Evolutionary conservation across 2,113 vertebrate species (phyloP), one percentile per base, ranked within the genome.

Genomic region (Gadus macrocephalus): DNA sequence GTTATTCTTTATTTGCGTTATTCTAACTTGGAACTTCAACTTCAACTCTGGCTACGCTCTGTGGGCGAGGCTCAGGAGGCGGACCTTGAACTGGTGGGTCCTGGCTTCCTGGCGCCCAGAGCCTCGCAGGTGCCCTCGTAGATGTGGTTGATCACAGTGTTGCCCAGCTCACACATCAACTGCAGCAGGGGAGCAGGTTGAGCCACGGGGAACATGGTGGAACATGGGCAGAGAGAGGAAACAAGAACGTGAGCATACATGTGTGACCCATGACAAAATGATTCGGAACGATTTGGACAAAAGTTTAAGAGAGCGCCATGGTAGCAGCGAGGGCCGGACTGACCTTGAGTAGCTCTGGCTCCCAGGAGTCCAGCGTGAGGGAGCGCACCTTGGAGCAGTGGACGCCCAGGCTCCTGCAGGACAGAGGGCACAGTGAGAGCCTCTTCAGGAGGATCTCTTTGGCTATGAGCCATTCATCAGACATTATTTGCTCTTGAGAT

Each of bases 151-250:
- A 98, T 95, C 73, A 95, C 93, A 78, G 92, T 90, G 88, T 99
- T 99, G 14, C 97, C 97, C 88, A 99, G 80, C 74, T 96, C 95
- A 92, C 97, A 98, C 97, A 99, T 99, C 79, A 99, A 89, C 97
- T 99, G 77, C 15, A 81, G 6, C 49, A 71, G 12, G 71, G 73
- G 81, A n/a, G 16, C 15, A 66, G 4, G 60, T 2, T 5, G 62
- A 15, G 61, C 63, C n/a, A 8, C 22, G 27, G 11, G 31, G 15
- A 58, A 7, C 66, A 7, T 67, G 4, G 56, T 19, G 9, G 61
- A 49, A 42, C 64, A 62, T 7, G 31, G 42, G 17, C 7, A 68
- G 66, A 42, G 28, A 49, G 4, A 66, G 6, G 53, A 35, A 20
- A 15, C 1, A 11, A 25, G 20, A 9, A 64, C 8, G 53, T n/a